A percentile compares a stretch with the other conserved stretches of the same genome.
Evolutionary conservation across 2,888 invertebrate species (phyloP).

Genomic region (Nomada lathburiana): DNA sequence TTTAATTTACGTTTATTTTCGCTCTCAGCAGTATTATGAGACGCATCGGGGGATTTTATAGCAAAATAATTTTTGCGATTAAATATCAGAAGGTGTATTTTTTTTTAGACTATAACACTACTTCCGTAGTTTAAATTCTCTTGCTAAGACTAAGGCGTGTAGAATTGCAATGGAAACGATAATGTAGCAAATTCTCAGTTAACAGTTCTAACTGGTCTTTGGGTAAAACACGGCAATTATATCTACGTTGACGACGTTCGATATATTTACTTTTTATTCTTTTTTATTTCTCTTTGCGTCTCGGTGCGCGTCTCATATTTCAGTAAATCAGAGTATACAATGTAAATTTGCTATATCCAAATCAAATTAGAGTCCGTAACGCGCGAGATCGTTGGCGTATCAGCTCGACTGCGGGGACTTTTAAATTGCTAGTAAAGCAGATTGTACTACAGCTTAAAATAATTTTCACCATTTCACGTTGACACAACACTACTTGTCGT

Average conservation of each 20-base stretch:
- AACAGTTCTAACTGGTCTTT: slow-evolving; percentile 67
- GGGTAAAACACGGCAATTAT: slow-evolving; percentile 62
- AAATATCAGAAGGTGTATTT: slow-evolving; percentile 45
- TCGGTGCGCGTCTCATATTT: slow-evolving; percentile 48
- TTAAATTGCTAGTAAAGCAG: slow-evolving; percentile 47
- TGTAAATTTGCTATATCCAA: slow-evolving; percentile 32
- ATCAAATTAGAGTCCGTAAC: slow-evolving; percentile 46
- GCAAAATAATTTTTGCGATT: slow-evolving; percentile 70
- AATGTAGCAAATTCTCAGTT: slow-evolving; percentile 59
- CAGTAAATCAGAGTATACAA: slow-evolving; percentile 36
- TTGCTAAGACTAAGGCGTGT: slow-evolving; percentile 60
- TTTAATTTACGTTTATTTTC: slow-evolving; percentile 50
- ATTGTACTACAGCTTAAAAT: slow-evolving; percentile 66
- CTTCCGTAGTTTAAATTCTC: slow-evolving; percentile 37
- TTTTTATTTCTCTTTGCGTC: slow-evolving; percentile 30
- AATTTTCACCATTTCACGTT: slow-evolving; percentile 67
- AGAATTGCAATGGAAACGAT: slow-evolving; percentile 58
- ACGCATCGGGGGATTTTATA: slow-evolving; percentile 62
- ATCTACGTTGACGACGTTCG: slow-evolving; percentile 60
- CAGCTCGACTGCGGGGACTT: slow-evolving; percentile 31
- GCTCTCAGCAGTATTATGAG: slow-evolving; percentile 55
- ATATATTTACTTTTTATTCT: slow-evolving; percentile 17
- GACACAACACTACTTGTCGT: slow-evolving; percentile 60
- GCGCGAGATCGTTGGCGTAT: slow-evolving; percentile 15
- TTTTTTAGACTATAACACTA: slow-evolving; percentile 38